phyloP scores from a whole-genome alignment of 92 coral and sea anemone species.

The Porites evermanni region DNA sequence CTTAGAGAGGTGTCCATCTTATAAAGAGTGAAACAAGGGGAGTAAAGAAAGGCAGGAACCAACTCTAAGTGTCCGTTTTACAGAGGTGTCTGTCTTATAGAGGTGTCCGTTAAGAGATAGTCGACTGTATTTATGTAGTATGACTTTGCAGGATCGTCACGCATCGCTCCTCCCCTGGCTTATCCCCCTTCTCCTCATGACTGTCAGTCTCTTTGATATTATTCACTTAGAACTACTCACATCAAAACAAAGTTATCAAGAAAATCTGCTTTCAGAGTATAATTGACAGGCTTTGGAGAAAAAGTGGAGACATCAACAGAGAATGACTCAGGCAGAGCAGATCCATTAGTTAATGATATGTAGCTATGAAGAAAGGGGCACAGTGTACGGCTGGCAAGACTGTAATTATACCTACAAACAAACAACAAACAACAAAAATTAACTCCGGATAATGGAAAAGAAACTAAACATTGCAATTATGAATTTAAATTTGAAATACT shows the following conservation, averaged over 20 bases:
- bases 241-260: conserved; percentile 65
- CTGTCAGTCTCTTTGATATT: not conserved
- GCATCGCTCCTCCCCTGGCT: too few relatives aligned
- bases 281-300: conserved; percentile 63
- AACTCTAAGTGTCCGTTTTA: too few relatives aligned
- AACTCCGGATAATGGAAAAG: not conserved
- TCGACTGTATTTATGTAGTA: too few relatives aligned
- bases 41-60: too few relatives aligned
- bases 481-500: too few relatives aligned
- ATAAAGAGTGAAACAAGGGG: too few relatives aligned
- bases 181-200: too few relatives aligned
- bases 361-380: conserved; percentile 69
- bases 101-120: too few relatives aligned
- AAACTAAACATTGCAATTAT: too few relatives aligned
- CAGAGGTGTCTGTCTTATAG: too few relatives aligned
- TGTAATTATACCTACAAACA: conserved; percentile 38
- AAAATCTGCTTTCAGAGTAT: conserved; percentile 73
- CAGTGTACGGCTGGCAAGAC: conserved; percentile 73
- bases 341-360: conserved; percentile 12
- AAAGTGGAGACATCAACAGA: conserved; percentile 83
- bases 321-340: conserved; percentile 42
- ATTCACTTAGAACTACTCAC: conserved; percentile 41
- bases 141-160: too few relatives aligned
- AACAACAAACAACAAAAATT: not conserved
- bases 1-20: too few relatives aligned